Percentiles rank a stretch among this genome's conserved stretches.
Conservation (phyloP, 2,113 vertebrate species). For the Harpagus bidentatus region DNA sequence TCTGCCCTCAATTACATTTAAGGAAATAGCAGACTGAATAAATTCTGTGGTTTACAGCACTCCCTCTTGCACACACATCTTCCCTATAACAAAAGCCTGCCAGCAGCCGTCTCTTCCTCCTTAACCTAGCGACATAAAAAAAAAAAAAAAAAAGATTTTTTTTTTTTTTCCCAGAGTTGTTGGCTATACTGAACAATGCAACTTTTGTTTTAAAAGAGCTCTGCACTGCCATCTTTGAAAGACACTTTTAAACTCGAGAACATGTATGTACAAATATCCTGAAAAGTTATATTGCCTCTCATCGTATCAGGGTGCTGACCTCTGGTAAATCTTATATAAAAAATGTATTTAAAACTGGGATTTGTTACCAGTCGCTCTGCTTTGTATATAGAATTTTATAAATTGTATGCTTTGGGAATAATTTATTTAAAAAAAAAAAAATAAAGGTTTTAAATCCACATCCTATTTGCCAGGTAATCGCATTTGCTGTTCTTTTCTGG, state of each 20-base stretch:
- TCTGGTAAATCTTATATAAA: constrained; percentile 83
- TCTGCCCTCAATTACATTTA: neutral
- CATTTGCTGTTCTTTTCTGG: constrained; percentile 41
- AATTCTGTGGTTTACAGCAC: constrained; percentile 27
- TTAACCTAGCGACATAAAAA: neutral
- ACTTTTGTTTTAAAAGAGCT: constrained; percentile 80
- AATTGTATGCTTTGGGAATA: constrained; percentile 85
- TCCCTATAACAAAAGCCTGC: constrained; percentile 10
- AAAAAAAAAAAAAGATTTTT: neutral
- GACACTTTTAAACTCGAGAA: constrained; percentile 71
- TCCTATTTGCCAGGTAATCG: constrained; percentile 41
- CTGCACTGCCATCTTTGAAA: constrained; percentile 87
- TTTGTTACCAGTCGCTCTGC: constrained; percentile 80
- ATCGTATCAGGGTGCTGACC: constrained; percentile 73
- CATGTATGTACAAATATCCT: constrained; percentile 70
- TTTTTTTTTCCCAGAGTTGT: constrained; percentile 8
- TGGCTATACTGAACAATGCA: constrained; percentile 75
- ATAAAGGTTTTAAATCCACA: constrained; percentile 70
- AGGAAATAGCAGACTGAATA: neutral
- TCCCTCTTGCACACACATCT: constrained; percentile 38
- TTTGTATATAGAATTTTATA: constrained; percentile 88
- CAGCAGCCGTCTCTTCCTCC: constrained; percentile 13
- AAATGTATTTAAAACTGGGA: constrained; percentile 90
- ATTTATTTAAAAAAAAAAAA: constrained; percentile 89
- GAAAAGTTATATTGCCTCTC: constrained; percentile 74